Evolutionary conservation across 2,797 vertebrate species (phyloP), one percentile per base, ranked within the genome.

Genomic region (Simalia tracyae): DNA sequence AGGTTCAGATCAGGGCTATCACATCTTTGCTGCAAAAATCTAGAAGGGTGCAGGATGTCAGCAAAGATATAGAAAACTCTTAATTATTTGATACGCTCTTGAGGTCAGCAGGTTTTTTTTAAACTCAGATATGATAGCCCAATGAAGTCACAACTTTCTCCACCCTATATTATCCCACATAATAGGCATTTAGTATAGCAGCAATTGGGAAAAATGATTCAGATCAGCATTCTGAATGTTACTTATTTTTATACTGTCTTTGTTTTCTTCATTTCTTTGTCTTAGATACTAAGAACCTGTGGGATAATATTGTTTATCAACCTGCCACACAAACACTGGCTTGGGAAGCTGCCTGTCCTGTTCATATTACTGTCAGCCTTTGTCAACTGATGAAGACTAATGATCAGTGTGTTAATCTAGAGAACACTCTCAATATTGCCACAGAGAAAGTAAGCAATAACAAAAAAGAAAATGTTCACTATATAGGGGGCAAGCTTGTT

Each of bases 321-420:
- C 96, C 96, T 0, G 86, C 0, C 0, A 95, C 94, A 90, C 95
- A 96, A 95, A 96, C 93, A 0, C 92, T 98, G 68, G 92, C 95
- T 42, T 98, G 98, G 97, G 95, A 97, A 90, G 96, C 97, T 7
- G 57, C 92, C 86, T 98, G 98, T 88, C 97, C 97, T 2, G 89
- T 97, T 60, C 91, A 92, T 9, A 97, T 96, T 89, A 88, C 0
- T 0, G 96, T 97, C 88, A 97, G 96, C 89, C 95, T 98, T 0
- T 98, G 97, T 95, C 96, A 96, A 95, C 91, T 95, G 93, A 93
- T 42, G 50, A 93, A 92, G 60, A 95, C 57, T 0, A 91, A 94
- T 0, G 5, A 95, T 59, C 22, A 57, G 36, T 98, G 98, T 94
- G 93, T 93, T 36, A 95, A 97, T 60, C 94, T 98, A 94, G 92